These are phyloP conservation scores for Galerucella calmariensis DNA, from an alignment of 2,888 invertebrate genomes.

Conservation along the genomic window DNA sequence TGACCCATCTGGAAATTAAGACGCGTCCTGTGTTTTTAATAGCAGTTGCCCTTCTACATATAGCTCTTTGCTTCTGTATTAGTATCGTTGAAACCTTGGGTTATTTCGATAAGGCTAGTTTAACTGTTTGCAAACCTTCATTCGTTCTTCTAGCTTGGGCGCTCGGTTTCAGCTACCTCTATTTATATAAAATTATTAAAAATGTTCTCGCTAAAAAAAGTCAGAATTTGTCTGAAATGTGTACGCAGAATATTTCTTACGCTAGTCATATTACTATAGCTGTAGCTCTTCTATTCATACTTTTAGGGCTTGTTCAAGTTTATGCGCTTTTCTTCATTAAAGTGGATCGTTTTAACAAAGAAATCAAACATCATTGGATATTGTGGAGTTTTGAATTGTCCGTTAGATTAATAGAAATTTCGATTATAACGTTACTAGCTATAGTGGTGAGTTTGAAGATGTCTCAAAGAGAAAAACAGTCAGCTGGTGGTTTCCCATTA, in stretches of 20 bases:
- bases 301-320: conserved; percentile 85
- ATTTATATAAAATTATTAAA: conserved; percentile 82
- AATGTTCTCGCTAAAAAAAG: conserved; percentile 80
- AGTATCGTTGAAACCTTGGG: conserved; percentile 78
- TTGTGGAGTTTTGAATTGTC: conserved; percentile 93
- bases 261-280: conserved; percentile 92
- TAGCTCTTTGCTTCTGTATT: conserved; percentile 82
- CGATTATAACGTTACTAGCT: conserved; percentile 85
- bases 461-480: conserved; percentile 79
- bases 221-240: conserved; percentile 82
- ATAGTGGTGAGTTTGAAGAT: conserved; percentile 82
- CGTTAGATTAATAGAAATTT: conserved; percentile 84
- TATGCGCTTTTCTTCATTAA: conserved; percentile 80
- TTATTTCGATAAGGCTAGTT: conserved; percentile 62
- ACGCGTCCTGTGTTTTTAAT: conserved; percentile 80
- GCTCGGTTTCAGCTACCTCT: conserved; percentile 86
- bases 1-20: conserved; percentile 75
- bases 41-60: conserved; percentile 81
- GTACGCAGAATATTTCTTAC: conserved; percentile 81
- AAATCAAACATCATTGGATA: conserved; percentile 83
- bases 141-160: conserved; percentile 87
- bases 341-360: conserved; percentile 65
- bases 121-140: conserved; percentile 85
- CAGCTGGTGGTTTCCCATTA: conserved; percentile 79
- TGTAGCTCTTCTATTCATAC: conserved; percentile 84